Evolutionary conservation across 2,888 invertebrate genomes (phyloP).

Genomic region (Aethes cnicana): DNA sequence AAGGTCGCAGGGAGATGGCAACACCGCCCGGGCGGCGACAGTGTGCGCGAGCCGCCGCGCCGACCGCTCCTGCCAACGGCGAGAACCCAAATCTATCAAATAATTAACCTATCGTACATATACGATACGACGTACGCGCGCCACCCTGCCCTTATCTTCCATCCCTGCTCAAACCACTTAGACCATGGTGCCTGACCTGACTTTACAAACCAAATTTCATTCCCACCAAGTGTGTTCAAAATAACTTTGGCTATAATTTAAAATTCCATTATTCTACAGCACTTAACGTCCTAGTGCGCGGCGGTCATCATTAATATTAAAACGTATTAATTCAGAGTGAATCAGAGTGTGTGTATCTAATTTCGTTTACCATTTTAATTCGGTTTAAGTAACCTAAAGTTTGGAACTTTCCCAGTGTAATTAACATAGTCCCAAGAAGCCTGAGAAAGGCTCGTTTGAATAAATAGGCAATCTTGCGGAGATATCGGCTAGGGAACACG

Average conservation of each 20-base stretch:
- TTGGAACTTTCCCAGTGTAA: constrained; percentile 41
- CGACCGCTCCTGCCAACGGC: constrained; percentile 56
- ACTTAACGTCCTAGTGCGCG: background rate
- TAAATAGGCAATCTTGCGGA: constrained; percentile 52
- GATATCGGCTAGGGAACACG: constrained; percentile 43
- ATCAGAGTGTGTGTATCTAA: too few relatives aligned
- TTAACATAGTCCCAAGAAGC: constrained; percentile 36
- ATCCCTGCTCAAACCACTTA: constrained; percentile 37
- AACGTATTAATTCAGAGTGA: background rate
- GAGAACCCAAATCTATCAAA: constrained; percentile 41
- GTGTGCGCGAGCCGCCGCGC: constrained; percentile 74
- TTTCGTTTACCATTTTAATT: too few relatives aligned
- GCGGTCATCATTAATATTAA: constrained; percentile 4
- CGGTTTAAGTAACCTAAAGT: background rate
- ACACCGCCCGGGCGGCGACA: constrained; percentile 76
- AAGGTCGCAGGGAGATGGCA: constrained; percentile 50
- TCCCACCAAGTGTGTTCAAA: too few relatives aligned
- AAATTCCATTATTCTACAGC: constrained; percentile 2
- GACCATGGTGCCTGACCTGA: too few relatives aligned
- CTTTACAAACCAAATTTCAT: too few relatives aligned
- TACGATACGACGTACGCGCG: constrained; percentile 39
- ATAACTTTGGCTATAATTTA: constrained; percentile 5
- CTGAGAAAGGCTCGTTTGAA: constrained; percentile 47
- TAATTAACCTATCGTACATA: constrained; percentile 43
- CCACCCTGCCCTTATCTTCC: constrained; percentile 31